Evolutionary conservation across 2,797 vertebrate genomes (phyloP).

Genomic region (Channa striata): DNA sequence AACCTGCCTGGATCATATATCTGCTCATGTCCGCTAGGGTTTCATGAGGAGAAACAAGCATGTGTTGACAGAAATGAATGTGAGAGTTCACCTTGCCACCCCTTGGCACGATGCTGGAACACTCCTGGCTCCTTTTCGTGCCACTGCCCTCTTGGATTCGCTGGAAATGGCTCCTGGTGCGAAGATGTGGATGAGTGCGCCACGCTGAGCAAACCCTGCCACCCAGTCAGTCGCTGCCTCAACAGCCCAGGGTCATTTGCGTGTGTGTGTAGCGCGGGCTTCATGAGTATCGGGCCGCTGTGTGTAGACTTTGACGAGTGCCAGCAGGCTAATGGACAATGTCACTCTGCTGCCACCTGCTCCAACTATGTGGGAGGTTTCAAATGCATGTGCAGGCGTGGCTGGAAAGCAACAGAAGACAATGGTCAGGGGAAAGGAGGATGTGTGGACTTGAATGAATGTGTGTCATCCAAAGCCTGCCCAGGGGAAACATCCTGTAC

Average conservation of each 20-base stretch:
- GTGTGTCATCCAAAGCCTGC: constrained; percentile 69
- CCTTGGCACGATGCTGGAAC: constrained; percentile 83
- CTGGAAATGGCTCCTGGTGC: constrained; percentile 83
- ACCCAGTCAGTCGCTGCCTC: constrained; percentile 75
- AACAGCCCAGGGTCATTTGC: constrained; percentile 86
- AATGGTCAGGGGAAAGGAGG: constrained; percentile 69
- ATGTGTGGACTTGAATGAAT: constrained; percentile 85
- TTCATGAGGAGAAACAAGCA: constrained; percentile 64
- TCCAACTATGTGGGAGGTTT: constrained; percentile 81
- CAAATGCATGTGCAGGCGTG: constrained; percentile 77
- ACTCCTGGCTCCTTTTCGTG: constrained; percentile 84
- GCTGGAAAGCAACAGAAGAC: constrained; percentile 75
- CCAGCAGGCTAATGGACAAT: constrained; percentile 70
- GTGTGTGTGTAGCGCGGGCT: constrained; percentile 80
- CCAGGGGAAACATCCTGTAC: constrained; percentile 68
- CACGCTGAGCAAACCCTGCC: constrained; percentile 70
- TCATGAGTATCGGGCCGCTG: constrained; percentile 71
- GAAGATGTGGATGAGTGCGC: constrained; percentile 86
- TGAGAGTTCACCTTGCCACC: constrained; percentile 72
- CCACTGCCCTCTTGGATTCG: constrained; percentile 80
- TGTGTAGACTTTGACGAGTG: constrained; percentile 88
- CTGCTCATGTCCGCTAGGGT: constrained; percentile 83
- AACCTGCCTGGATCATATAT: constrained; percentile 80
- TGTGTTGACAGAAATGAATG: constrained; percentile 87
- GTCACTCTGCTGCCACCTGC: constrained; percentile 82